Base-by-base conservation (phyloP, 2,888 invertebrate genomes). In the Amphimallon solstitiale region DNA sequence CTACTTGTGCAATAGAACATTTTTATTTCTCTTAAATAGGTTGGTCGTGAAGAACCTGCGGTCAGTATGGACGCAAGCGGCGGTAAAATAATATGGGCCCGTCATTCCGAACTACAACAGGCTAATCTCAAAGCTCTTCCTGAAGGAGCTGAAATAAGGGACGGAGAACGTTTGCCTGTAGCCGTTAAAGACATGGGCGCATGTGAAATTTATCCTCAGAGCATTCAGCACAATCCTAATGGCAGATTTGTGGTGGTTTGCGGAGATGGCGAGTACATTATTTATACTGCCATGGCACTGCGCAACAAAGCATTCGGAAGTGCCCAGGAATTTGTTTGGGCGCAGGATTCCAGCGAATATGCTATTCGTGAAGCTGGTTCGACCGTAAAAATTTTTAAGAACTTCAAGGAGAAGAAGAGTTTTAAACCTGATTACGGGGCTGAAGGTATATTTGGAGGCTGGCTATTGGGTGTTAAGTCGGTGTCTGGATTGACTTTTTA, bases 301-400 rank as follows among this genome's bases (percentile, higher is more conserved):
- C 87, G 99, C 60, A 99, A 99, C 83, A 99, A 99, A 81, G 97
- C 97, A 1, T 99, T 98, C 80, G 99, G 99, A 0, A 92, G 95
- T 9, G 98, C 98, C 0, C 95, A 97, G 76, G 99, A 99, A 84
- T 99, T 99, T 80, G 98, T 98, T 0, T 99, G 99, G 99, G 96
- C 97, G 0, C 87, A 67, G 34, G 67, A 67, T 45, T 67, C 67
- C 7, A 63, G 63, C 29, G 67, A 67, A 21, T 67, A 67, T 29
- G 67, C 67, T 0, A 71, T 70, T 19, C 67, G 76, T 12, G 98
- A 99, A 82, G 93, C 92, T 65, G 92, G 92, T 48, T 94, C 93
- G 56, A 92, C 92, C 1, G 91, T 99, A 17, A 94, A 93, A 77
- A 91, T 99, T 40, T 99, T 96, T 85, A 97, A 98, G 79, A 98